Percentiles rank a stretch among this genome's conserved stretches.
Evolutionary conservation across 92 coral and sea anemone genomes (phyloP).

Genomic region (Zoanthus sociatus): DNA sequence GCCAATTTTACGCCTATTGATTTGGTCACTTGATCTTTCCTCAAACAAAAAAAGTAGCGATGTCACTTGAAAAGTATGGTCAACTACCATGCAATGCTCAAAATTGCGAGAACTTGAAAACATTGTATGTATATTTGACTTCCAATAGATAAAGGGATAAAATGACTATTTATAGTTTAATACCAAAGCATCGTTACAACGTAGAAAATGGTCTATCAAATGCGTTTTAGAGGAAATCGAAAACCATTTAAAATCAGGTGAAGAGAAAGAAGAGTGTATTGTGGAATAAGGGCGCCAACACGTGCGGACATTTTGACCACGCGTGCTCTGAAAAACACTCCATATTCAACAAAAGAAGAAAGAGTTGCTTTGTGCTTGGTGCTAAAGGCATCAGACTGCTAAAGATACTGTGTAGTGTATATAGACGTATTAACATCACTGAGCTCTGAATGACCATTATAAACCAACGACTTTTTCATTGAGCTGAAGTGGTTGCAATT

Average conservation of each 20-base stretch:
- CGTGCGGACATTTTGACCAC: slow-evolving; percentile 24
- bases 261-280: slow-evolving; percentile 26
- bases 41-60: neutral
- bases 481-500: neutral
- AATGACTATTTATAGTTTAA: neutral
- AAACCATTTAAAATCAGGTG: neutral
- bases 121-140: neutral
- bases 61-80: neutral
- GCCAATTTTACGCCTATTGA: neutral
- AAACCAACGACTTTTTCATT: neutral
- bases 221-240: too few relatives aligned
- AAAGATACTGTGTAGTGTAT: slow-evolving; percentile 2
- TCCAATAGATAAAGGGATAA: neutral
- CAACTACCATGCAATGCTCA: neutral
- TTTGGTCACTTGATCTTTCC: neutral
- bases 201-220: neutral
- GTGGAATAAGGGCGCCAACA: slow-evolving; percentile 4
- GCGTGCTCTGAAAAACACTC: slow-evolving; percentile 20
- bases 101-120: neutral
- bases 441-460: neutral
- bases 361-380: slow-evolving; percentile 13
- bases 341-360: slow-evolving; percentile 10
- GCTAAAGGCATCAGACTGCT: slow-evolving; percentile 25
- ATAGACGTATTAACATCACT: slow-evolving; percentile 13
- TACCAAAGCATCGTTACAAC: neutral